Conservation (phyloP, 1,140 invertebrate genomes). For the Pristionchus pacificus region DNA sequence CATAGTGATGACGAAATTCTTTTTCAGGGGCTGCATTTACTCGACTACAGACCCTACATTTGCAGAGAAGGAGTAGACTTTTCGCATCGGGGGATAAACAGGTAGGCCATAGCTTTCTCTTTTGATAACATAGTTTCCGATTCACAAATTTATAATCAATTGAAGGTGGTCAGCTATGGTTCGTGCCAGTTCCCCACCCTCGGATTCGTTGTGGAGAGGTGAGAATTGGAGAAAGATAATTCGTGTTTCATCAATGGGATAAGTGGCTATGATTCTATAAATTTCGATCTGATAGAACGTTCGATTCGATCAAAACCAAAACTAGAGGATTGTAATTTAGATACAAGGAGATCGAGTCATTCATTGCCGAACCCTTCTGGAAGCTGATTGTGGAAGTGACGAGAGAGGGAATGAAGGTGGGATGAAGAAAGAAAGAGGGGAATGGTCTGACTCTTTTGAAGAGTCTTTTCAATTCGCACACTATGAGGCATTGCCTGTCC, state of each 20-base stretch:
- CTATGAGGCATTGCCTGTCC: too few species aligned
- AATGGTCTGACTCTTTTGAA: too few species aligned
- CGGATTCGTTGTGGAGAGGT: constrained; percentile 88
- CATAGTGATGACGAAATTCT: too few species aligned
- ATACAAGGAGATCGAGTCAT: constrained; percentile 80
- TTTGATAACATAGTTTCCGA: neutral
- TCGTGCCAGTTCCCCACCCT: constrained; percentile 95
- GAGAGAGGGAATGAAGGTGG: constrained; percentile 44
- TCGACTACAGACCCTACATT: constrained; percentile 87
- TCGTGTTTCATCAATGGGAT: too few species aligned
- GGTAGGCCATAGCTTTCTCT: neutral
- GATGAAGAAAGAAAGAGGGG: too few species aligned
- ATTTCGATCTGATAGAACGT: too few species aligned
- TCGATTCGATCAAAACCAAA: too few species aligned
- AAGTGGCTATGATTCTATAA: too few species aligned
- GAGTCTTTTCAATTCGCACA: too few species aligned
- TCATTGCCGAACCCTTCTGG: constrained; percentile 86
- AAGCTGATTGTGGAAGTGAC: constrained; percentile 65
- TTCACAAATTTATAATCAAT: constrained; percentile 10
- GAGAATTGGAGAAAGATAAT: too few species aligned
- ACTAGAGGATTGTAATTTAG: too few species aligned
- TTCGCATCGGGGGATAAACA: constrained; percentile 57
- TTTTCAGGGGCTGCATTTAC: constrained; percentile 86
- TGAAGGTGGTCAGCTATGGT: constrained; percentile 88
- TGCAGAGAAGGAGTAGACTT: constrained; percentile 63